phyloP scores from a whole-genome alignment of 2,797 vertebrate species.

The Erpetoichthys calabaricus region DNA sequence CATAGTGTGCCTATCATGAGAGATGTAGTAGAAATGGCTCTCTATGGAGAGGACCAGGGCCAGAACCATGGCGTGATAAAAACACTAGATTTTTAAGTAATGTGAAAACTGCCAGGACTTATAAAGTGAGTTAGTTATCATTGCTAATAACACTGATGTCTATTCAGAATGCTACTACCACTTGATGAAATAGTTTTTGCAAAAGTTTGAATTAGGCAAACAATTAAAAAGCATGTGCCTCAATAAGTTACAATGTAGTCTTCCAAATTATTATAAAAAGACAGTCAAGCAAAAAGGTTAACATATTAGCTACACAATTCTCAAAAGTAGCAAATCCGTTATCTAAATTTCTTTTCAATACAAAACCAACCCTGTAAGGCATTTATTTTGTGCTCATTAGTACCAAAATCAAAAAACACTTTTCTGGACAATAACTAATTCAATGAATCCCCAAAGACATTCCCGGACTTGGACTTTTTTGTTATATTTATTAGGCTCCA shows the following conservation, averaged over 20 bases:
- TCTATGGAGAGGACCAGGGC: too few species aligned
- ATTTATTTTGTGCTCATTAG: conserved; percentile 1
- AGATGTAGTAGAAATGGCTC: too few species aligned
- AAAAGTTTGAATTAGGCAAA: conserved; percentile 12
- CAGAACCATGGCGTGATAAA: too few species aligned
- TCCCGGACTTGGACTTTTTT: background rate
- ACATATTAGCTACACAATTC: conserved; percentile 10
- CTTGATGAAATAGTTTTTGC: too few species aligned
- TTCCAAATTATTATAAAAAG: conserved; percentile 6
- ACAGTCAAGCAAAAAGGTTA: conserved; percentile 7
- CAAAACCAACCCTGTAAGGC: background rate
- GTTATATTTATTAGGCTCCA: background rate
- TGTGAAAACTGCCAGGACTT: too few species aligned
- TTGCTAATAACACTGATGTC: too few species aligned
- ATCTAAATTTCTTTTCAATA: too few species aligned
- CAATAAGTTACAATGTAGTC: conserved; percentile 14
- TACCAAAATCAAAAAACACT: background rate
- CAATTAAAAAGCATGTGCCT: conserved; percentile 19
- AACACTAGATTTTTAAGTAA: too few species aligned
- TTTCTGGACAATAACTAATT: background rate
- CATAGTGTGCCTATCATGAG: too few species aligned
- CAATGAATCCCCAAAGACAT: background rate
- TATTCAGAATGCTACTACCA: too few species aligned
- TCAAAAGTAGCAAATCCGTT: too few species aligned
- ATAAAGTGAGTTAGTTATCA: too few species aligned